Conservation (phyloP, 53 echinoderm and acorn worm genomes). For the Holothuria leucospilota region DNA sequence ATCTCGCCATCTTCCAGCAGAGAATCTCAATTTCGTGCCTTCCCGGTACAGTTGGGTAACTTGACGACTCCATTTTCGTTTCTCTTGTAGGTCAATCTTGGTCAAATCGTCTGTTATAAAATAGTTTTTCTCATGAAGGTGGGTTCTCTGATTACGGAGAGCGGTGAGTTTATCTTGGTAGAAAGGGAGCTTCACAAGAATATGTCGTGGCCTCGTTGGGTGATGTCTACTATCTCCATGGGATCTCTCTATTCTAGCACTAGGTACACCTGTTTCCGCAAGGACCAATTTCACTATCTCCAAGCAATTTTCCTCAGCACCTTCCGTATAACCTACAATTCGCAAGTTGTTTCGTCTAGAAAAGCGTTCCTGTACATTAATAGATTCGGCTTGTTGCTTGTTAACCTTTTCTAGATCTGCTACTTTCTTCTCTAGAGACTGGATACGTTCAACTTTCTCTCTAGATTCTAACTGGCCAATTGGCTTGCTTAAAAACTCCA, state of each 20-base stretch:
- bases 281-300: too few relatives aligned
- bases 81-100: not conserved
- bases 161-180: too few relatives aligned
- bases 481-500: too few relatives aligned
- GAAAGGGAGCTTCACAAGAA: not conserved
- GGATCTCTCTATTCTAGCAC: not conserved
- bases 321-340: constrained; percentile 17
- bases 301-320: too few relatives aligned
- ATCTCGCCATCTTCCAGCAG: not conserved
- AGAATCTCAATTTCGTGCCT: constrained; percentile 2
- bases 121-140: too few relatives aligned
- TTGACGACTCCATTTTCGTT: constrained; percentile 1
- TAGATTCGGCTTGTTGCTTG: not conserved
- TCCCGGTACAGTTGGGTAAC: not conserved
- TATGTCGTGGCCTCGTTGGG: not conserved
- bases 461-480: too few relatives aligned
- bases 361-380: constrained; percentile 16
- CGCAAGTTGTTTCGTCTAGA: constrained; percentile 12
- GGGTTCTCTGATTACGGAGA: too few relatives aligned
- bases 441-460: too few relatives aligned
- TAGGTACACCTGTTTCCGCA: too few relatives aligned
- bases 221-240: not conserved
- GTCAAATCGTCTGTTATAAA: constrained; percentile 11
- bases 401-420: not conserved
- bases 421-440: not conserved